phyloP scores from a whole-genome alignment of 2,888 invertebrate species.

The Laothoe populi region DNA sequence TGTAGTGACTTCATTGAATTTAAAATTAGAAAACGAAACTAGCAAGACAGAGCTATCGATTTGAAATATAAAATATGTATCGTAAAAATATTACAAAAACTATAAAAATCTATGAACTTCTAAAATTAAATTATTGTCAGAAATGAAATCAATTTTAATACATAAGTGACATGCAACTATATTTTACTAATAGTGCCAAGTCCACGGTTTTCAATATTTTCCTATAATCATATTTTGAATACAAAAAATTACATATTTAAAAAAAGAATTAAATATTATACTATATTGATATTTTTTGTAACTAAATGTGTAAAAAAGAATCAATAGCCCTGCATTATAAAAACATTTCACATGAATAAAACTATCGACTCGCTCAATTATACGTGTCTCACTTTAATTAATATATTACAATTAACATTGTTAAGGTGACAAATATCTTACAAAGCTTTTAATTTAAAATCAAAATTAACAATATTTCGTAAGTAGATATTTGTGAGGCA shows the following conservation, averaged over 20 bases:
- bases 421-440: slow-evolving; percentile 13
- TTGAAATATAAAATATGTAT: background rate
- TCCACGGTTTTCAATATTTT: too few relatives aligned
- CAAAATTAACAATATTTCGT: background rate
- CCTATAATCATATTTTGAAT: too few relatives aligned
- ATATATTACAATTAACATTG: slow-evolving; percentile 13
- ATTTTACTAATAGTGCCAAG: too few relatives aligned
- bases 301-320: background rate
- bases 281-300: background rate
- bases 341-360: background rate
- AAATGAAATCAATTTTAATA: background rate
- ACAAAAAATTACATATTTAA: too few relatives aligned
- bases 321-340: slow-evolving; percentile 12
- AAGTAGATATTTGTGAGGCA: background rate
- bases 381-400: background rate
- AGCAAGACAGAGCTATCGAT: slow-evolving; percentile 10
- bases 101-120: too few relatives aligned
- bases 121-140: slow-evolving; percentile 13
- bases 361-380: background rate
- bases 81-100: too few relatives aligned
- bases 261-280: too few relatives aligned
- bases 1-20: background rate
- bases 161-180: too few relatives aligned
- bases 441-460: slow-evolving; percentile 1
- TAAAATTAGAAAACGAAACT: background rate